Percentiles rank a stretch among this genome's conserved stretches.
Evolutionary conservation across 2,888 invertebrate species (phyloP).

Genomic region (Hirtodrosophila alboralis): DNA sequence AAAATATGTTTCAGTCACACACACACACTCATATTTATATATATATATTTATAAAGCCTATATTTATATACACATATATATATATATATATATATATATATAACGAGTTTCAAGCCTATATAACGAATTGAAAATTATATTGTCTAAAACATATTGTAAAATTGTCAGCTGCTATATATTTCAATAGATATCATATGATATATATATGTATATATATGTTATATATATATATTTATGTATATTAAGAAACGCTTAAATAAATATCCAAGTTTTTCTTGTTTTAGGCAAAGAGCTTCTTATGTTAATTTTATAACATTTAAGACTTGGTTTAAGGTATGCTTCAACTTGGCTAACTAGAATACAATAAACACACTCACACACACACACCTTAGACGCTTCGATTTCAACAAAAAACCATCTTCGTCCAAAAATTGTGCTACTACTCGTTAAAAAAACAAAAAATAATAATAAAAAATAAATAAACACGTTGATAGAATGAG

Average conservation of each 20-base stretch:
- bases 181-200: constrained; percentile 1
- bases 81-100: constrained; percentile 5
- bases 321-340: constrained; percentile 13
- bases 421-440: constrained; percentile 76
- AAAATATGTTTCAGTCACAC: neutral
- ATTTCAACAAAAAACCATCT: constrained; percentile 75
- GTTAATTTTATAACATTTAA: constrained; percentile 11
- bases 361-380: constrained; percentile 13
- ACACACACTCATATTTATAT: constrained; percentile 11
- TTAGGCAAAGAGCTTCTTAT: constrained; percentile 19
- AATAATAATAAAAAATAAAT: no score
- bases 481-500: constrained; percentile 61
- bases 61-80: neutral
- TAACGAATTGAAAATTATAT: constrained; percentile 1
- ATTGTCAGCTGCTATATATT: neutral
- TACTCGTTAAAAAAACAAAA: constrained; percentile 60
- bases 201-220: neutral
- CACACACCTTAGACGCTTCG: constrained; percentile 60
- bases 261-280: constrained; percentile 3
- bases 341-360: constrained; percentile 25
- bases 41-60: constrained; percentile 6
- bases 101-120: constrained; percentile 27
- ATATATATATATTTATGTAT: neutral
- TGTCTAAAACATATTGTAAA: neutral
- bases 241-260: constrained; percentile 1